Evolutionary conservation across 1,140 invertebrate genomes (phyloP).

Genomic region (Saccostrea glomerata): DNA sequence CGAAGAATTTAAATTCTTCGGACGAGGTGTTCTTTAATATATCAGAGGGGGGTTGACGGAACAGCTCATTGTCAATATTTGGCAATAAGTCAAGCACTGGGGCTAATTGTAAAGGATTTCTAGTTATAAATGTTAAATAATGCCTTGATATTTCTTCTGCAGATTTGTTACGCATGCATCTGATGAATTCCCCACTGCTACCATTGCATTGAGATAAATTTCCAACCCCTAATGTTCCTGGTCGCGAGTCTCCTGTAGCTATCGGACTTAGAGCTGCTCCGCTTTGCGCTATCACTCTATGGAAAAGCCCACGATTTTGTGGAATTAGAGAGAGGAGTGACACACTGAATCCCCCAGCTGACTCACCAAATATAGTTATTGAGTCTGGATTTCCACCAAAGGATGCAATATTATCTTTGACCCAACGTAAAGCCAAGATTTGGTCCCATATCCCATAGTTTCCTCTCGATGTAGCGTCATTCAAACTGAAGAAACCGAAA

Average conservation of each 20-base stretch:
- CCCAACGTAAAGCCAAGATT: conserved; percentile 92
- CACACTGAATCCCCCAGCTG: conserved; percentile 87
- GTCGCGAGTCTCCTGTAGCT: not conserved
- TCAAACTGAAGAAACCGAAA: conserved; percentile 92
- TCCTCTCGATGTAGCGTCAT: conserved; percentile 92
- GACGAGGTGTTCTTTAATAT: not conserved
- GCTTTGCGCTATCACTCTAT: conserved; percentile 65
- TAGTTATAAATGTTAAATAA: not conserved
- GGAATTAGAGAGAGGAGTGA: conserved; percentile 68
- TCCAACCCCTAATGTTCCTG: not conserved
- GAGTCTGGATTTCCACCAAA: conserved; percentile 93
- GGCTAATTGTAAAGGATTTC: not conserved
- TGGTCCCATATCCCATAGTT: conserved; percentile 98
- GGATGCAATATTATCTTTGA: conserved; percentile 91
- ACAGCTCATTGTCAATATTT: conserved; percentile 11
- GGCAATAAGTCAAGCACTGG: not conserved
- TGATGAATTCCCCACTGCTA: not conserved
- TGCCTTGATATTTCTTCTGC: not conserved
- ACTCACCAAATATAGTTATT: conserved; percentile 95
- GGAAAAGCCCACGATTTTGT: conserved; percentile 70
- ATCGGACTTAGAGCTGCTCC: conserved; percentile 42
- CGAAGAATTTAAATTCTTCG: not conserved
- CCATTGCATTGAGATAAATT: not conserved
- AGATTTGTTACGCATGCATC: not conserved
- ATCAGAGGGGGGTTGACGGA: not conserved